Evolutionary conservation across 2,797 vertebrate genomes (phyloP), one percentile per base, ranked within the genome.

Genomic region (Pygocentrus nattereri): DNA sequence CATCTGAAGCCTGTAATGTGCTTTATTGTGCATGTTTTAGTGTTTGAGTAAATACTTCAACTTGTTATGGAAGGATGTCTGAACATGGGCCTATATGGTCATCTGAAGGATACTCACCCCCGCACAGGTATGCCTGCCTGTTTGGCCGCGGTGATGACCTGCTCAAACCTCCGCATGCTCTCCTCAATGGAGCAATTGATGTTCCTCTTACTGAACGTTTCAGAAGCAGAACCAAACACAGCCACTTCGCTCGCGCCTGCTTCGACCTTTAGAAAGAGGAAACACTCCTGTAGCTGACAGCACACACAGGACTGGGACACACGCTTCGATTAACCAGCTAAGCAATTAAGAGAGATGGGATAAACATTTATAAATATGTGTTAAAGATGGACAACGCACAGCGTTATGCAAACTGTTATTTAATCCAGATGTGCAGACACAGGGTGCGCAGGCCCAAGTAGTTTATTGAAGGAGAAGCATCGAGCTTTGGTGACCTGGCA

Each of bases 121-220:
- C 97, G 95, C 76, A 96, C 96, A 89, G 96, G 96, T 87, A 99
- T 95, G 78, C 94, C 93, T 89, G 87, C 93, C 86, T 93, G 93
- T 82, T 90, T 95, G 87, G 97, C 97, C 47, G 93, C 86, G 76
- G 92, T 94, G 87, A 96, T 87, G 79, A 99, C 93, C 82, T 96
- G 95, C 89, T 97, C 93, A 90, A 98, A 99, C 89, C 93, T 96
- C 83, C 93, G 92, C 93, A 98, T 94, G 89, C 97, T 98, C 94
- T 98, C 96, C 88, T 97, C 96, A 84, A 99, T 95, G 72, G 97
- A 97, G 88, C 97, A 98, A 91, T 98, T 98, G 88, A 98, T 97
- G 86, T 98, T 99, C 89, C 93, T 97, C 93, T 94, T 95, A 88
- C 94, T 97, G 87, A 99, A 99, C 49, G 94, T 94, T 89, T 99